phyloP scores from a whole-genome alignment of 53 echinoderm and acorn worm genomes.

The Stichopus horrens region DNA sequence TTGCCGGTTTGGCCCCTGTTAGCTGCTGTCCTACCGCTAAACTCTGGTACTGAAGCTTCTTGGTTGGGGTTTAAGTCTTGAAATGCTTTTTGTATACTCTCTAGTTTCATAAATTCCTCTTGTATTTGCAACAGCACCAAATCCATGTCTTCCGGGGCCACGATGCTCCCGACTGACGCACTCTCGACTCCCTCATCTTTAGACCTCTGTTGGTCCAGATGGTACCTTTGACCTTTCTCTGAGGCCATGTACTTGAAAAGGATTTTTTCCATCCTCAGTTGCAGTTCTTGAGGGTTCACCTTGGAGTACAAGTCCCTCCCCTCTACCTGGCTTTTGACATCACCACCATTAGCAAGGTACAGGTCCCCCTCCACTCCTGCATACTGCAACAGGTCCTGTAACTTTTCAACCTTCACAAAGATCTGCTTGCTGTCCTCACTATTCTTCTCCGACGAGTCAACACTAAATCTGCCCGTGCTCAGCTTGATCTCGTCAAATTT shows the following conservation, averaged over 20 bases:
- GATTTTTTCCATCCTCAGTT: conserved; percentile 57
- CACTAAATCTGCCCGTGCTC: neutral
- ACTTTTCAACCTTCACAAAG: neutral
- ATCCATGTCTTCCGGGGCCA: conserved; percentile 46
- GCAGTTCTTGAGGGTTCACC: conserved; percentile 53
- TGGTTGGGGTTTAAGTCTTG: conserved; percentile 70
- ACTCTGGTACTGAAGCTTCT: conserved; percentile 15
- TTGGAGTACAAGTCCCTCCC: conserved; percentile 48
- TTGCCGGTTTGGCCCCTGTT: neutral
- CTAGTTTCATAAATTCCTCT: conserved; percentile 67
- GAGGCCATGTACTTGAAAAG: conserved; percentile 70
- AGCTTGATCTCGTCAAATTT: conserved; percentile 23
- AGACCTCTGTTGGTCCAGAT: conserved; percentile 42
- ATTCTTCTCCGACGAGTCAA: neutral
- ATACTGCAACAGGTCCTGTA: conserved; percentile 7
- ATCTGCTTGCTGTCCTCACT: neutral
- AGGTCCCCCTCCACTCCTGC: conserved; percentile 11
- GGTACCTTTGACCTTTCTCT: conserved; percentile 60
- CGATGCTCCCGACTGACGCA: conserved; percentile 25
- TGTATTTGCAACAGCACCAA: conserved; percentile 56
- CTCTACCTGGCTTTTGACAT: conserved; percentile 44
- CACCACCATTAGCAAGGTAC: neutral
- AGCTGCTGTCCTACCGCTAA: neutral
- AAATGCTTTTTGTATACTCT: conserved; percentile 60
- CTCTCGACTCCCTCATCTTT: conserved; percentile 27